Conservation (phyloP, 2,888 invertebrate genomes). For the Clistopyga incitator region DNA sequence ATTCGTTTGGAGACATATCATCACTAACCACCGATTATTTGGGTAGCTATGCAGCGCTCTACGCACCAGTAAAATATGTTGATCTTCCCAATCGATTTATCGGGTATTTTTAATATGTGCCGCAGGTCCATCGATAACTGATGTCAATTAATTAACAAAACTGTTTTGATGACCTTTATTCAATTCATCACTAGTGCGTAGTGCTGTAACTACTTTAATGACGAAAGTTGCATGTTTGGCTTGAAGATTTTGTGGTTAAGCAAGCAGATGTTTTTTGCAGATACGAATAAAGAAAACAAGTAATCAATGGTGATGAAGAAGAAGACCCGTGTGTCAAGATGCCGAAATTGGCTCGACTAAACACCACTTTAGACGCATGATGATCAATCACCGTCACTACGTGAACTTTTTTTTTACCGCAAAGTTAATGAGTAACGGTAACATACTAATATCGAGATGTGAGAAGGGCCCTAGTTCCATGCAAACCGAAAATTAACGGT, state of each 20-base stretch:
- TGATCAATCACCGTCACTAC: not conserved
- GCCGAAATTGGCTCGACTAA: not conserved
- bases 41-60: not conserved
- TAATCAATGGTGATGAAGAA: constrained; percentile 12
- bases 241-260: constrained; percentile 5
- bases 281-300: not conserved
- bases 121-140: not conserved
- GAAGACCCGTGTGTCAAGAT: constrained; percentile 1
- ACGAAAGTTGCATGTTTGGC: constrained; percentile 4
- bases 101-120: not conserved
- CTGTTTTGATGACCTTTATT: not conserved
- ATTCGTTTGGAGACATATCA: constrained; percentile 76
- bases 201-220: constrained; percentile 13
- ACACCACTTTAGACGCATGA: not conserved
- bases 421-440: constrained; percentile 21
- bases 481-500: constrained; percentile 50
- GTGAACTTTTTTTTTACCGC: not conserved
- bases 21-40: constrained; percentile 41
- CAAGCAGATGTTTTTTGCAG: constrained; percentile 15
- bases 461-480: constrained; percentile 41
- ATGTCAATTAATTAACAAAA: not conserved
- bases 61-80: not conserved
- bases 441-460: constrained; percentile 21
- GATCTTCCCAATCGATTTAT: not conserved
- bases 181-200: not conserved